Evolutionary conservation across 2,888 invertebrate genomes (phyloP), one percentile per base, ranked within the genome.

Genomic region (Heliconius ethilla): DNA sequence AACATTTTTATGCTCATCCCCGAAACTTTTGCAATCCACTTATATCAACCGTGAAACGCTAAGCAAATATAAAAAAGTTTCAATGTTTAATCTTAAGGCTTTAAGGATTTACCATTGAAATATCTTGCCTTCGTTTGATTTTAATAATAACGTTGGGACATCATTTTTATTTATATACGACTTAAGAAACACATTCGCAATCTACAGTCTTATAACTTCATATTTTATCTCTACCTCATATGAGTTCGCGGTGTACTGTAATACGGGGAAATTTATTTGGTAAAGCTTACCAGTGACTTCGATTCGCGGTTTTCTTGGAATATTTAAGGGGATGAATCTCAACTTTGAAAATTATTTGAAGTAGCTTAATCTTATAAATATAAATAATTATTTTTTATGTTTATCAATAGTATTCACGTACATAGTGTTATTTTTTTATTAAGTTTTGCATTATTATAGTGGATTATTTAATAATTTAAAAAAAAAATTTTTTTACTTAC

Each of bases 21-120:
- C 85, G 82, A 89, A 94, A 94, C 93, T 94, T 94, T 94, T 89
- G 93, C 93, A 94, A 94, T 94, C 91, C 94, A 94, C 93, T 94
- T 94, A 94, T 92, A 93, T 93, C 94, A 93, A 89, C 91, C 90
- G 91, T 92, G 92, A 92, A 92, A 90, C 90, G 91, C 89, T 91
- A 92, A 92, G 92, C 91, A 93, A 93, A 94, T 91, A 94, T 92
- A 93, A 93, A 82, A 94, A 94, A 93, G 87, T 94, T 94, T 88
- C 88, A 89, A 88, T 90, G 90, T 92, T 93, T 93, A 93, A 94
- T 94, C 93, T 92, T 86, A 89, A 87, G 89, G 88, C 90, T 92
- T 91, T 92, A 90, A 91, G 91, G 90, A 89, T 92, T 92, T 92
- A 90, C 77, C 92, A 93, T 92, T 92, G 93, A 91, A 92, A 92